Evolutionary conservation across 2,113 vertebrate genomes (phyloP).

Genomic region (Hippolais icterina): DNA sequence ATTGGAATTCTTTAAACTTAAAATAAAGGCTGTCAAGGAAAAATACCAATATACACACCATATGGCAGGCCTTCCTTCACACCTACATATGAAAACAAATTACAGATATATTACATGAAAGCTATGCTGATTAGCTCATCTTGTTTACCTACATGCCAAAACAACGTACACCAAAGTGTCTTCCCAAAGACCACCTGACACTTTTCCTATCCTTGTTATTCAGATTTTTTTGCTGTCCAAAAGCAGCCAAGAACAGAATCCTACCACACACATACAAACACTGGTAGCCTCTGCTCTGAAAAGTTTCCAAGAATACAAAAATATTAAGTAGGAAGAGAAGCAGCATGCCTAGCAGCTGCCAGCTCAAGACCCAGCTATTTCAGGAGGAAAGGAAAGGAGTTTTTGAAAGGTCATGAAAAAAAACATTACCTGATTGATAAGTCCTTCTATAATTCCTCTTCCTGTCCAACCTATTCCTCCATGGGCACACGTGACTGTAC

Average conservation of each 20-base stretch:
- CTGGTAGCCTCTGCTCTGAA: neutral
- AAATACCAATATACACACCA: conserved; percentile 50
- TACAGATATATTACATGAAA: conserved; percentile 42
- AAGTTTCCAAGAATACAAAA: neutral
- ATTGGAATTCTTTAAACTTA: conserved; percentile 46
- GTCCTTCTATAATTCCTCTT: neutral
- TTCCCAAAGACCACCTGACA: conserved; percentile 4
- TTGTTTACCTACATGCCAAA: conserved; percentile 63
- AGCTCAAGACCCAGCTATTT: neutral
- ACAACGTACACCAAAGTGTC: neutral
- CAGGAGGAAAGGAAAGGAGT: neutral
- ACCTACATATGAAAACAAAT: conserved; percentile 56
- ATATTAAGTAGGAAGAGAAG: neutral
- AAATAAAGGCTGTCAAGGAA: conserved; percentile 58
- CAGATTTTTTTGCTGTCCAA: neutral
- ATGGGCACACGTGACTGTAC: conserved; percentile 24
- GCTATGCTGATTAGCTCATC: conserved; percentile 29
- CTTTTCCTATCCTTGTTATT: neutral
- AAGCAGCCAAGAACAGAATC: neutral
- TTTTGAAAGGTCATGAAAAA: conserved; percentile 42
- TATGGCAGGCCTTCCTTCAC: conserved; percentile 53
- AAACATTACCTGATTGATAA: neutral
- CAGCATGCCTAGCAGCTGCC: neutral
- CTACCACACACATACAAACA: neutral
- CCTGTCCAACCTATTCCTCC: conserved; percentile 38